These are phyloP conservation scores for Pungitius pungitius DNA, from an alignment of 2,113 vertebrate genomes.

Conservation along the genomic window DNA sequence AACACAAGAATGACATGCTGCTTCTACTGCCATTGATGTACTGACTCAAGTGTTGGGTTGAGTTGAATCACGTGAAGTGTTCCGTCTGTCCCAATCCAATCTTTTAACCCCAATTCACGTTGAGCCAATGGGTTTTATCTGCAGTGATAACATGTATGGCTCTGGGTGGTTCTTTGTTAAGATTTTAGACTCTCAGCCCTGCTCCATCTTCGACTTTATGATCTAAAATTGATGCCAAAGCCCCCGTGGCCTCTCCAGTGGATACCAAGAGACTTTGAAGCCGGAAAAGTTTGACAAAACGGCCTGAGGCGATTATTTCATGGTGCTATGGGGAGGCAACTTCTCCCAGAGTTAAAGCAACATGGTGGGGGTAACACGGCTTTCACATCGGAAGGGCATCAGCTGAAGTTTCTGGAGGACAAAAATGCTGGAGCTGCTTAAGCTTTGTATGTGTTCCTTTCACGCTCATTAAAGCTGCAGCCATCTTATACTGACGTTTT, in stretches of 20 bases:
- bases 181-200: conserved; percentile 41
- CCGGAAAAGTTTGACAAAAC: conserved; percentile 71
- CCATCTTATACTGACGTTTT: background rate
- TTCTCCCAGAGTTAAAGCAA: conserved; percentile 22
- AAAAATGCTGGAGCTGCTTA: conserved; percentile 14
- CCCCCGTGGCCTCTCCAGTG: conserved; percentile 67
- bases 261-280: conserved; percentile 76
- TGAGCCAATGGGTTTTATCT: conserved; percentile 23
- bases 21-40: conserved; percentile 42
- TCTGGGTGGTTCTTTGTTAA: conserved; percentile 57
- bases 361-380: conserved; percentile 12
- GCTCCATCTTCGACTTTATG: conserved; percentile 59
- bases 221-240: conserved; percentile 77
- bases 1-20: conserved; percentile 18
- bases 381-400: conserved; percentile 47
- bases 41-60: conserved; percentile 11
- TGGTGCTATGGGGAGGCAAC: conserved; percentile 54
- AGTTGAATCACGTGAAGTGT: conserved; percentile 42
- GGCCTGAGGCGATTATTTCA: conserved; percentile 71
- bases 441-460: background rate
- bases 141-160: conserved; percentile 45
- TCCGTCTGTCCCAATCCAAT: conserved; percentile 20
- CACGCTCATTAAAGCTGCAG: background rate
- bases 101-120: conserved; percentile 34
- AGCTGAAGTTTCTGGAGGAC: conserved; percentile 47